Evolutionary conservation across 2,797 vertebrate genomes (phyloP).

Genomic region (Intellagama lesueurii): DNA sequence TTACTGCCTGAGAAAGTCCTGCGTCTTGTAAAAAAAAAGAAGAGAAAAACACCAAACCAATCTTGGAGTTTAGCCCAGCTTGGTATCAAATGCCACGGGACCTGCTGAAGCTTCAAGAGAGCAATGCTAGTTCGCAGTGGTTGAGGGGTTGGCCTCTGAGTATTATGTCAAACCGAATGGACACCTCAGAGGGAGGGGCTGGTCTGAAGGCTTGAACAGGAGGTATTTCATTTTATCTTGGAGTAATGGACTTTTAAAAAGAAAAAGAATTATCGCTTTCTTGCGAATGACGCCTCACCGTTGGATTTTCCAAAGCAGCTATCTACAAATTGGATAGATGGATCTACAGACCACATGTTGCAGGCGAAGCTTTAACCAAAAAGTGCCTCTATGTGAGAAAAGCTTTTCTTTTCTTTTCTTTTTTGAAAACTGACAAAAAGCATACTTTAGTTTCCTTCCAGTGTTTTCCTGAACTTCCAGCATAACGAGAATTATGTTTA

Average conservation of each 20-base stretch:
- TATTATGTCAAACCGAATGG: neutral
- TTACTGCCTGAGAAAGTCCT: slow-evolving; percentile 19
- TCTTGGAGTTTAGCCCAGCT: slow-evolving; percentile 4
- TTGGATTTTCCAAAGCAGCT: neutral
- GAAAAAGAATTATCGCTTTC: neutral
- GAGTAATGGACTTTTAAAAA: neutral
- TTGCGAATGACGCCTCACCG: neutral
- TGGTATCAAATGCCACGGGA: slow-evolving; percentile 4
- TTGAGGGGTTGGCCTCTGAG: neutral
- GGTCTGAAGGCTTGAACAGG: too few relatives aligned
- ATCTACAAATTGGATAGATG: neutral
- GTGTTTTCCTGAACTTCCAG: too few relatives aligned
- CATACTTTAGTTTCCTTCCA: too few relatives aligned
- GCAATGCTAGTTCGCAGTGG: neutral
- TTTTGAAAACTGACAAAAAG: too few relatives aligned
- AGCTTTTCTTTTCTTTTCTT: too few relatives aligned
- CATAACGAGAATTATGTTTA: too few relatives aligned
- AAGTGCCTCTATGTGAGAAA: too few relatives aligned
- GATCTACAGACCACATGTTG: too few relatives aligned
- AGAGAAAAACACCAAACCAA: neutral
- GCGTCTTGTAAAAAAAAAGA: slow-evolving; percentile 21
- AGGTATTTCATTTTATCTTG: neutral
- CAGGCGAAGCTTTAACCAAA: neutral
- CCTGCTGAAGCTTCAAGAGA: neutral
- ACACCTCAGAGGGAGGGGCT: neutral